Evolutionary conservation across 2,113 vertebrate species (phyloP), one percentile per base, ranked within the genome.

Genomic region (Paramormyrops kingsleyae): DNA sequence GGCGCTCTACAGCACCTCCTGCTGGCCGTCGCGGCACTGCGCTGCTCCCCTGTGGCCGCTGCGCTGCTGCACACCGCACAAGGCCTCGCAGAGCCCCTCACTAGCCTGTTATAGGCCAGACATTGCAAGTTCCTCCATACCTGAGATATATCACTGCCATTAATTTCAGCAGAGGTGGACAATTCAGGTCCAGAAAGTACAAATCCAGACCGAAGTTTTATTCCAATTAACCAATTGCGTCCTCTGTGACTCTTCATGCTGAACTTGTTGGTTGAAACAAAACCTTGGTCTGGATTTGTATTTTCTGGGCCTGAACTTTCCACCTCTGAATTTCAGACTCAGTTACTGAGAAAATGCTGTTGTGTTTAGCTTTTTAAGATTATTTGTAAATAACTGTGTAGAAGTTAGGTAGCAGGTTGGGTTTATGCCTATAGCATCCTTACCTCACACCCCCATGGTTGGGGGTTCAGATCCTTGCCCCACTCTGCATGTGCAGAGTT

Each of bases 41-140:
- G 89, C 6, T 86, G 93, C 12, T 96, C 96, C 0, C 94, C 95
- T 0, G 24, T 96, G 5, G 91, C 94, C 1, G 95, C 94, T 4
- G 94, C 93, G 0, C 35, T 96, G 87, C 91, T 96, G 12, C 92
- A 95, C 90, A 93, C 94, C 0, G 91, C 93, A 0, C 89, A 92
- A 59, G 93, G 91, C n/a, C 46, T 95, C 50, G 5, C 90, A 0
- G 91, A 91, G 31, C 93, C 93, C 0, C 90, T 95, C 15, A 42
- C 92, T 21, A 90, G 90, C 5, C 89, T 95, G 31, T 35, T 95
- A 52, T 93, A 93, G 92, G 31, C 13, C 44, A 31, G 46, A 35
- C 85, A 31, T 35, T 1, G 10, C 62, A 53, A 21, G 27, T 47
- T 17, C 27, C 85, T 31, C 6, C 8, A 17, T 87, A 39, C 70